Percentiles rank a stretch among this genome's conserved stretches.
Evolutionary conservation across 2,797 vertebrate genomes (phyloP).

Genomic region (Acipenser oxyrinchus): DNA sequence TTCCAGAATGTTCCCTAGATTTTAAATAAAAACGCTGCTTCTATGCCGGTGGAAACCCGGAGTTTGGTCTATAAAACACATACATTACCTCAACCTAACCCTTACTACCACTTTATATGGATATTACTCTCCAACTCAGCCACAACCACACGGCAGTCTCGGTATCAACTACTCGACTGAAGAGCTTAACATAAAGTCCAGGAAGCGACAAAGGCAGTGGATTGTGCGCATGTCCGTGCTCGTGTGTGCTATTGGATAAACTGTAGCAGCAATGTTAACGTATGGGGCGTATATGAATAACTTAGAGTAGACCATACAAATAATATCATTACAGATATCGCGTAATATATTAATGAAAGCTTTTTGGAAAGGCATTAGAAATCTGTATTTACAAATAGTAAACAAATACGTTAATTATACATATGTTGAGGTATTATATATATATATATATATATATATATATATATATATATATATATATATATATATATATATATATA

Average conservation of each 20-base stretch:
- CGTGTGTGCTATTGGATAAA: background rate
- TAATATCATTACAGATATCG: background rate
- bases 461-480: too few species aligned
- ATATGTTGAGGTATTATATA: background rate
- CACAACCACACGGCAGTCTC: too few species aligned
- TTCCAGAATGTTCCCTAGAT: constrained; percentile 24
- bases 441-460: background rate
- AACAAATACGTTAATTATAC: too few species aligned
- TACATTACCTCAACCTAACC: too few species aligned
- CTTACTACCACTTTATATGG: too few species aligned
- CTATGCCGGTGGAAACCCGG: too few species aligned
- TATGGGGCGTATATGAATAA: background rate
- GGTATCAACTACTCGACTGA: background rate
- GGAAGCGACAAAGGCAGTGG: background rate
- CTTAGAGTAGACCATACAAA: background rate
- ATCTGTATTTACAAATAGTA: too few species aligned
- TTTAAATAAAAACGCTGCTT: too few species aligned
- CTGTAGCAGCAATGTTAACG: background rate
- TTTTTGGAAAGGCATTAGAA: background rate
- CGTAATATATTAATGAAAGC: background rate
- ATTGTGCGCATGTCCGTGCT: background rate
- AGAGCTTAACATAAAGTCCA: background rate
- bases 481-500: too few species aligned
- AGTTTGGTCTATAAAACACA: too few species aligned
- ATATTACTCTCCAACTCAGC: too few species aligned